Percentiles rank a stretch among this genome's conserved stretches.
Evolutionary conservation across 2,888 invertebrate genomes (phyloP).

Genomic region (Drosophila stalkeri): DNA sequence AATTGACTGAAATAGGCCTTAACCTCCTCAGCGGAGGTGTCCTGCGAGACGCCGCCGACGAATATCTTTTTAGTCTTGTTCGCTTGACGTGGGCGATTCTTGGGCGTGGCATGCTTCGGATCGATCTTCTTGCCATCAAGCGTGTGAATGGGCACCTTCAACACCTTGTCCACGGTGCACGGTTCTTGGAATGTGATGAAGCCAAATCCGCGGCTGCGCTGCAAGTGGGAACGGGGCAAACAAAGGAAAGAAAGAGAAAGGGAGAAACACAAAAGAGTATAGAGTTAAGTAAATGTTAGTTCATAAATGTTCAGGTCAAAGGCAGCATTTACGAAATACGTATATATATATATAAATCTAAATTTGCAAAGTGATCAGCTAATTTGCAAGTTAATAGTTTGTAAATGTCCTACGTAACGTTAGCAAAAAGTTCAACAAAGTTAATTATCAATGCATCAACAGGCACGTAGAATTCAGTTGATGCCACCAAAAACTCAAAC

Average conservation of each 20-base stretch:
- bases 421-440: conserved; percentile 78
- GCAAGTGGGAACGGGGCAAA: conserved; percentile 70
- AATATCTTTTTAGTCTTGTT: conserved; percentile 97
- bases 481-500: conserved; percentile 38
- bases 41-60: conserved; percentile 96
- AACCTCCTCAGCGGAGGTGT: conserved; percentile 95
- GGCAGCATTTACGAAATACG: conserved; percentile 42
- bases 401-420: conserved; percentile 74
- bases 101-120: conserved; percentile 96
- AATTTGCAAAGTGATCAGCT: conserved; percentile 57
- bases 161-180: conserved; percentile 94
- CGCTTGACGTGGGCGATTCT: conserved; percentile 93
- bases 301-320: conserved; percentile 15
- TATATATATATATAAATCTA: conserved; percentile 41
- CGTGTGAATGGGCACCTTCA: conserved; percentile 95
- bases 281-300: conserved; percentile 27
- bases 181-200: conserved; percentile 97
- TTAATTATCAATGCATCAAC: conserved; percentile 62
- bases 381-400: conserved; percentile 61
- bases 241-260: neutral
- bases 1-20: conserved; percentile 96
- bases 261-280: conserved; percentile 5
- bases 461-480: conserved; percentile 35
- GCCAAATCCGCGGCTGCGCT: conserved; percentile 96
- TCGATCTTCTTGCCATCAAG: conserved; percentile 97